Conservation (phyloP, 2,113 vertebrate species). For the Epinephelus fuscoguttatus region DNA sequence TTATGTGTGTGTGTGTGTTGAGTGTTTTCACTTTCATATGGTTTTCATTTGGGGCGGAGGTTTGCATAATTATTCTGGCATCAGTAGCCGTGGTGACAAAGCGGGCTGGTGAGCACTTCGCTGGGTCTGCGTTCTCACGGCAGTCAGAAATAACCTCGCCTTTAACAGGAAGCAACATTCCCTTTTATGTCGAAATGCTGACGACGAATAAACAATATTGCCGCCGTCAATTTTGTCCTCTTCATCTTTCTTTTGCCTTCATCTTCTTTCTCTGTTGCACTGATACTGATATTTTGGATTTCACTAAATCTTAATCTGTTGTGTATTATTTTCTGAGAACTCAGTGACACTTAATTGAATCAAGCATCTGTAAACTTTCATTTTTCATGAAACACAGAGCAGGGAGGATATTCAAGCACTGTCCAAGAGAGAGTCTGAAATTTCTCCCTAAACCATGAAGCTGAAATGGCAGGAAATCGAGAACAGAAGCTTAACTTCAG, state of each 20-base stretch:
- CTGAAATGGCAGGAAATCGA: neutral
- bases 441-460: neutral
- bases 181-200: neutral
- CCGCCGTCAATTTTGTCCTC: neutral
- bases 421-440: neutral
- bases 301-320: neutral
- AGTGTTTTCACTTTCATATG: slow-evolving; percentile 64
- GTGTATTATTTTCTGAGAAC: neutral
- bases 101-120: slow-evolving; percentile 43
- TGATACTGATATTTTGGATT: neutral
- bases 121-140: slow-evolving; percentile 54
- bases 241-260: neutral
- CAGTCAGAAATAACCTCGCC: slow-evolving; percentile 57
- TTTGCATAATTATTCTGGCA: slow-evolving; percentile 78
- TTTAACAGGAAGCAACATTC: slow-evolving; percentile 53
- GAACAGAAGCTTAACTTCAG: neutral
- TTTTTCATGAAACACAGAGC: neutral
- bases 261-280: neutral
- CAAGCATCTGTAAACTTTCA: neutral
- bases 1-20: slow-evolving; percentile 14
- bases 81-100: slow-evolving; percentile 70
- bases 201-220: neutral
- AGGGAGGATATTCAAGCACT: neutral
- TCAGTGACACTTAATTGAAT: no score
- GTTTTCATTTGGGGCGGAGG: slow-evolving; percentile 75